A percentile compares a stretch with the other conserved stretches of the same genome.
Evolutionary conservation across 2,113 vertebrate genomes (phyloP).

Genomic region (Heterochromis multidens): DNA sequence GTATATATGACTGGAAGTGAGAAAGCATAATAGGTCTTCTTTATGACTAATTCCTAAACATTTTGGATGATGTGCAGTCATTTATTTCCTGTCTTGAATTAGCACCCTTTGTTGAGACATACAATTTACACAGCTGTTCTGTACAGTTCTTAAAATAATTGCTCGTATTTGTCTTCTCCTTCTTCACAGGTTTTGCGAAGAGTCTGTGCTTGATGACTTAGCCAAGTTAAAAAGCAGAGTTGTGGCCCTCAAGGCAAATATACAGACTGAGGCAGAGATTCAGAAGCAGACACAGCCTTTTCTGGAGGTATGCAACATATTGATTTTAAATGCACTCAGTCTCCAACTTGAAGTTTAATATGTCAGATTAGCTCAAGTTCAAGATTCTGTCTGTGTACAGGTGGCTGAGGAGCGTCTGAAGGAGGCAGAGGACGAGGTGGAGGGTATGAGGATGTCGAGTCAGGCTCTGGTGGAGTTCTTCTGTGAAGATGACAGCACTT

Average conservation of each 20-base stretch:
- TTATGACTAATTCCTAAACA: neutral
- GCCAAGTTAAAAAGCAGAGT: constrained; percentile 73
- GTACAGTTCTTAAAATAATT: neutral
- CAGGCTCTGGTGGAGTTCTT: constrained; percentile 79
- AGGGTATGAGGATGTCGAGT: constrained; percentile 73
- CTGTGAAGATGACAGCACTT: constrained; percentile 77
- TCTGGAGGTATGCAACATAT: constrained; percentile 67
- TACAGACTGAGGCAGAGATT: constrained; percentile 68
- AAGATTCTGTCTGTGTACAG: constrained; percentile 33
- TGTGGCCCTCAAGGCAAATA: constrained; percentile 51
- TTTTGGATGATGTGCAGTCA: neutral
- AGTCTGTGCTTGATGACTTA: constrained; percentile 76
- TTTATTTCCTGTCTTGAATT: neutral
- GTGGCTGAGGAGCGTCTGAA: constrained; percentile 69
- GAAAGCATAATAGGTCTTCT: neutral
- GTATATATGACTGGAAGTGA: neutral
- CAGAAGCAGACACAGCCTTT: constrained; percentile 69
- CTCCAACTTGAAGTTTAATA: neutral
- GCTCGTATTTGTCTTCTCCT: neutral
- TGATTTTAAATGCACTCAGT: neutral
- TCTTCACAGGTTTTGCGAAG: constrained; percentile 73
- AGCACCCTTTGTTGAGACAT: neutral
- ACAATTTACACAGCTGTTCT: neutral
- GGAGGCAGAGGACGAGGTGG: constrained; percentile 72
- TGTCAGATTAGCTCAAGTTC: neutral